Percentiles rank a stretch among this genome's conserved stretches.
Conservation (phyloP, 2,888 invertebrate species). For the Synergus gifuensis region DNA sequence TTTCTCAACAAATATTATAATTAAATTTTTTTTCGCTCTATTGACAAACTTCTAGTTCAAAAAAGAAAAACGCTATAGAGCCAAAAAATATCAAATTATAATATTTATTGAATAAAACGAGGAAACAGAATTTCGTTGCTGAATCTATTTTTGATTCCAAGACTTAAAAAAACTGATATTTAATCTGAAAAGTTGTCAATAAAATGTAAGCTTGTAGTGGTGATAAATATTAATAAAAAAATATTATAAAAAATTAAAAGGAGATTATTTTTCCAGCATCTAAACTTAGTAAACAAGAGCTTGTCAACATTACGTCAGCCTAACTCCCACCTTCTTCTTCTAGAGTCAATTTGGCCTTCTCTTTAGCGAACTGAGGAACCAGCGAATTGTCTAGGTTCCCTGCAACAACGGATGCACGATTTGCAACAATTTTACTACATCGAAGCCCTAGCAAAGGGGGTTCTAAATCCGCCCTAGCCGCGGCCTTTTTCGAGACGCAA, state of each 20-base stretch:
- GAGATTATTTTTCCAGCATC: background rate
- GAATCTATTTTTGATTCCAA: too few relatives aligned
- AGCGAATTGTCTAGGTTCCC: background rate
- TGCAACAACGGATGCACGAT: constrained; percentile 4
- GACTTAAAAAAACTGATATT: background rate
- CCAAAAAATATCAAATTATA: too few relatives aligned
- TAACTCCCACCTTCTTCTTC: constrained; percentile 38
- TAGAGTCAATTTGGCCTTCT: constrained; percentile 16
- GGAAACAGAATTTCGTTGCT: too few relatives aligned
- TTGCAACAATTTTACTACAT: constrained; percentile 27
- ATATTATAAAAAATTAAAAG: background rate
- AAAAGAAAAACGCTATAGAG: too few relatives aligned
- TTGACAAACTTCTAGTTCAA: too few relatives aligned
- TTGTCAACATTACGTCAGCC: constrained; percentile 20
- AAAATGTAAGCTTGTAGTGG: background rate
- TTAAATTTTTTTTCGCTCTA: too few relatives aligned
- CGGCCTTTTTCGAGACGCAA: constrained; percentile 70
- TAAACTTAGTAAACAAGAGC: constrained; percentile 32
- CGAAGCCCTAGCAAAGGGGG: constrained; percentile 52
- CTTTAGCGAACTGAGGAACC: background rate
- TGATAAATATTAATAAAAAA: background rate
- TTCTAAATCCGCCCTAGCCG: constrained; percentile 55
- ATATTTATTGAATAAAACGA: too few relatives aligned
- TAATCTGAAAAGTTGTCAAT: background rate
- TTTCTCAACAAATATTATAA: too few relatives aligned